Conservation (phyloP, 2,888 invertebrate genomes). For the Sisyra nigra region DNA sequence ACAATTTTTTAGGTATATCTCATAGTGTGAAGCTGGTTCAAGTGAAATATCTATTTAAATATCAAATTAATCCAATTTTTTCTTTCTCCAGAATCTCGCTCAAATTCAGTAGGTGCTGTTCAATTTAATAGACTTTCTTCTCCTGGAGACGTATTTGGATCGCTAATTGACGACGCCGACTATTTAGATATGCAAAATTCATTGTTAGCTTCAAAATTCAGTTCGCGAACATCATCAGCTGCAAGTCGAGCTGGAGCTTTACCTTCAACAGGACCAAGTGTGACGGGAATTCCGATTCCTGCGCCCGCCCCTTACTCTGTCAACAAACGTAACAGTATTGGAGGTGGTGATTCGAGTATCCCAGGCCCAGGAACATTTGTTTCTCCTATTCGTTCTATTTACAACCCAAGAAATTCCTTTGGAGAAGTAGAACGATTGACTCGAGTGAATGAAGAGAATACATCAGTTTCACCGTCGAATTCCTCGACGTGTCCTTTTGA, state of each 20-base stretch:
- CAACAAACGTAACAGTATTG: too few species aligned
- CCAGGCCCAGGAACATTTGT: not conserved
- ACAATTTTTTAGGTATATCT: too few species aligned
- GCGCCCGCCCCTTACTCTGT: not conserved
- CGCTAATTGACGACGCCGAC: conserved; percentile 37
- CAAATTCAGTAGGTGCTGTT: conserved; percentile 47
- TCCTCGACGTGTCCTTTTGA: not conserved
- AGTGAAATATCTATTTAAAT: not conserved
- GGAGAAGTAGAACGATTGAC: conserved; percentile 5
- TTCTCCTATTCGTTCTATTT: conserved; percentile 4
- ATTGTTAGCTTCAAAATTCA: not conserved
- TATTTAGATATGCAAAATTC: conserved; percentile 29
- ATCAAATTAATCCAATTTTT: conserved; percentile 3
- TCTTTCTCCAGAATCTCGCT: conserved; percentile 39
- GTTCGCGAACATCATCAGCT: not conserved
- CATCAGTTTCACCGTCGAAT: not conserved
- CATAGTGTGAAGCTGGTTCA: not conserved
- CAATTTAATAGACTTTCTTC: conserved; percentile 4
- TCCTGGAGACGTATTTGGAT: conserved; percentile 39
- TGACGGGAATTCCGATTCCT: conserved; percentile 10
- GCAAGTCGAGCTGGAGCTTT: not conserved
- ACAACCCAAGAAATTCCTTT: conserved; percentile 1
- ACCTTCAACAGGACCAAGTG: conserved; percentile 16
- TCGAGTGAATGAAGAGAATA: conserved; percentile 5
- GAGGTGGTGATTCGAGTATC: too few species aligned